These are phyloP conservation scores for Enteromius unitaeniatus DNA, from an alignment of 2,797 vertebrate species.

Conservation along the genomic window DNA sequence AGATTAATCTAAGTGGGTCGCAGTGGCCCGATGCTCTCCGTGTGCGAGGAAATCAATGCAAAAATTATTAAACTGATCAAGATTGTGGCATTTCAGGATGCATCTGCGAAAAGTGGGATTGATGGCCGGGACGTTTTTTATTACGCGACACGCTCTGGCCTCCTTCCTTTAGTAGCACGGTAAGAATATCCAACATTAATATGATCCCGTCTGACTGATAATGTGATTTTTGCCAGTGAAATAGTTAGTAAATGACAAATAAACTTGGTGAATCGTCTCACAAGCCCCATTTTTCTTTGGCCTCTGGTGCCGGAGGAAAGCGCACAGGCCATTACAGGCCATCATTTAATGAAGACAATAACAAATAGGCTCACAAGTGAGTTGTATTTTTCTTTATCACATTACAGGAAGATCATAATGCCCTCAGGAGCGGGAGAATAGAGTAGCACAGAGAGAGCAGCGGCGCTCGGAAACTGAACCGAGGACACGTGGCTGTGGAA, in stretches of 20 bases:
- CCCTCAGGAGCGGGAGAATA: constrained; percentile 19
- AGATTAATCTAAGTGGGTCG: constrained; percentile 79
- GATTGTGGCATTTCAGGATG: constrained; percentile 51
- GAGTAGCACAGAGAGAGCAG: neutral
- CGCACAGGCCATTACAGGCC: constrained; percentile 50
- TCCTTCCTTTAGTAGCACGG: neutral
- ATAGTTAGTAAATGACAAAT: constrained; percentile 34
- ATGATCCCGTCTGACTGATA: neutral
- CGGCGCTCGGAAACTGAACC: neutral
- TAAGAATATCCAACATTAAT: constrained; percentile 19
- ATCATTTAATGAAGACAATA: constrained; percentile 59
- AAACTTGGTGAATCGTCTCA: constrained; percentile 8
- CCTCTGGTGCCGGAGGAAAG: constrained; percentile 33
- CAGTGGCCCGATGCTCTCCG: constrained; percentile 49
- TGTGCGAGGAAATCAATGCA: constrained; percentile 61
- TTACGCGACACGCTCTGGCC: neutral
- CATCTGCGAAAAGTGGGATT: constrained; percentile 34
- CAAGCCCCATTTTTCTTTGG: constrained; percentile 16
- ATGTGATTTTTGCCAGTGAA: constrained; percentile 20
- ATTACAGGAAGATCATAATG: constrained; percentile 45
- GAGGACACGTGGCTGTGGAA: neutral
- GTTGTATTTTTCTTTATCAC: constrained; percentile 48
- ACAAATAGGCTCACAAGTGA: constrained; percentile 54
- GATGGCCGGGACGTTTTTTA: constrained; percentile 18
- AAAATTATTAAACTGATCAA: constrained; percentile 63